Conservation (phyloP, 2,888 invertebrate genomes). For the Eilema griseolum region DNA sequence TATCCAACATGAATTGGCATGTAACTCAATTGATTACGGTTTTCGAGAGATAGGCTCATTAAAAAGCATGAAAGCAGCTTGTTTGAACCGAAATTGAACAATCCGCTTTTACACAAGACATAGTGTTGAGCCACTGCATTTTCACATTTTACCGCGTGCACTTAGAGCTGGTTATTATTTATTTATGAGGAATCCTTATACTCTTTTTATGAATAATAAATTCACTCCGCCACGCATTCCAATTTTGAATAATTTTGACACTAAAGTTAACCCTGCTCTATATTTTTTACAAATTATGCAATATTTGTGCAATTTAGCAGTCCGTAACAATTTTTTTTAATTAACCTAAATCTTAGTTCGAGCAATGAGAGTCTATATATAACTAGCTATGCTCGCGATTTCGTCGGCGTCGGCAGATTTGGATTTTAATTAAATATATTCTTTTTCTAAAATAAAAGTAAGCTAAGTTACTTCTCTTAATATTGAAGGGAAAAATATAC, state of each 20-base stretch:
- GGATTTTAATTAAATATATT: neutral
- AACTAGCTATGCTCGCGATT: too few species aligned
- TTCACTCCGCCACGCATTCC: neutral
- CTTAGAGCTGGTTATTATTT: neutral
- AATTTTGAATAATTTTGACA: neutral
- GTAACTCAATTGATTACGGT: neutral
- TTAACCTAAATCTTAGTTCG: neutral
- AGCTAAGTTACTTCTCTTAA: too few species aligned
- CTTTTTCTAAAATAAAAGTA: too few species aligned
- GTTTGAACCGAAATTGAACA: neutral
- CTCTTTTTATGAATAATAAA: neutral
- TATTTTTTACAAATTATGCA: neutral
- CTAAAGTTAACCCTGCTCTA: constrained; percentile 6
- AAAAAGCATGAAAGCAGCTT: neutral
- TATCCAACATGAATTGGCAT: neutral
- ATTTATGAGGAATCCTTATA: neutral
- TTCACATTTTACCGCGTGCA: too few species aligned
- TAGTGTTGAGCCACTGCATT: neutral
- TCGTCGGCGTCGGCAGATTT: neutral
- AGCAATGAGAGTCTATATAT: neutral
- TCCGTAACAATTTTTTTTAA: constrained; percentile 1
- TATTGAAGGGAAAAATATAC: too few species aligned
- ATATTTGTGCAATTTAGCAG: neutral
- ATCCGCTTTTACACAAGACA: neutral
- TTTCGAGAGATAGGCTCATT: neutral